These are phyloP conservation scores for Geranospiza caerulescens DNA, from an alignment of 2,797 vertebrate species.

Conservation along the genomic window DNA sequence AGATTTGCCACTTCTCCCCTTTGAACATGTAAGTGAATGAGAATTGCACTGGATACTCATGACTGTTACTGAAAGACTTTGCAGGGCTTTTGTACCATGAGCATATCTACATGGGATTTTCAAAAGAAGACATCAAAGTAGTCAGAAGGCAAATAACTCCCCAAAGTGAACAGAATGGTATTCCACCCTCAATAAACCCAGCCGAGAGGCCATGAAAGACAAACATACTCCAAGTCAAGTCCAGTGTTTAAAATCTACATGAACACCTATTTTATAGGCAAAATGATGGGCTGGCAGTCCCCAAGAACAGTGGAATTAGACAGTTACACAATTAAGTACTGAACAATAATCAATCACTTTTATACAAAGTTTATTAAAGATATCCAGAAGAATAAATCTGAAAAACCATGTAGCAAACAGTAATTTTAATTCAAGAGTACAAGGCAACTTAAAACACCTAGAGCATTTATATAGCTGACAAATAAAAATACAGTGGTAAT, in stretches of 20 bases:
- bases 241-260: not conserved
- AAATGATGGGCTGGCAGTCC: not conserved
- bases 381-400: not conserved
- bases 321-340: not conserved
- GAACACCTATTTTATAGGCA: not conserved
- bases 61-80: not conserved
- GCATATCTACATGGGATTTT: not conserved
- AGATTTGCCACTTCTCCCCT: not conserved
- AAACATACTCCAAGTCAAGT: accelerated
- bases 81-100: not conserved
- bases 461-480: not conserved
- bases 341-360: not conserved
- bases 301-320: not conserved
- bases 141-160: not conserved
- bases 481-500: slow-evolving; percentile 7
- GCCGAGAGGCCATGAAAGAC: not conserved
- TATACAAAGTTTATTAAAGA: slow-evolving; percentile 52
- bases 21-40: not conserved
- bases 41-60: not conserved
- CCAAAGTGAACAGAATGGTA: not conserved
- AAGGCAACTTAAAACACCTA: slow-evolving; percentile 14
- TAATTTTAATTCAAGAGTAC: not conserved
- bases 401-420: not conserved
- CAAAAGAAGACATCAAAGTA: not conserved
- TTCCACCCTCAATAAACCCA: not conserved